Evolutionary conservation across 2,113 vertebrate genomes (phyloP).

Genomic region (Daboia siamensis): DNA sequence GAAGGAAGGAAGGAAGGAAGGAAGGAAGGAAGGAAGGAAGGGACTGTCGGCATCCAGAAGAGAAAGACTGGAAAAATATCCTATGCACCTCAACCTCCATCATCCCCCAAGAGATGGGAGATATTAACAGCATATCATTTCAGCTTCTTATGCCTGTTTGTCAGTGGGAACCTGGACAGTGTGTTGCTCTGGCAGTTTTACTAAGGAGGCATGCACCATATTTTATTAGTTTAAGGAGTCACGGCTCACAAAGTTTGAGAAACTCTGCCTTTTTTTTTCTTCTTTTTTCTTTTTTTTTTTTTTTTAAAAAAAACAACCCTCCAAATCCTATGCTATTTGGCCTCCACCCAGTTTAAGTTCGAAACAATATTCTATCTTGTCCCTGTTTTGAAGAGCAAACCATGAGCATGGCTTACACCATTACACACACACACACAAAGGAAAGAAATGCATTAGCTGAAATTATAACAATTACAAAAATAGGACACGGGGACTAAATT

Average conservation of each 20-base stretch:
- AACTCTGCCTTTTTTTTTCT: neutral
- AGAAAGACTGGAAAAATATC: neutral
- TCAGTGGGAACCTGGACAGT: neutral
- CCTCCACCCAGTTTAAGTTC: neutral
- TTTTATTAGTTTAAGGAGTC: neutral
- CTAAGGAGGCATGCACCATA: neutral
- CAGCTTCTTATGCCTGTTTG: neutral
- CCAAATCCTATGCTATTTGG: neutral
- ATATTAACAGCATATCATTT: neutral
- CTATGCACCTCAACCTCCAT: neutral
- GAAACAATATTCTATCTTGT: neutral
- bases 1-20: no score
- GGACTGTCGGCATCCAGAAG: neutral
- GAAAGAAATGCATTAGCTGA: neutral
- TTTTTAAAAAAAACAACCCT: neutral
- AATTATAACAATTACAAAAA: accelerated
- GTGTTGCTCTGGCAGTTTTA: neutral
- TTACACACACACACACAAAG: neutral
- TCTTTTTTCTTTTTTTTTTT: no score
- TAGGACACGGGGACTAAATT: neutral
- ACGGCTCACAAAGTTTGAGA: neutral
- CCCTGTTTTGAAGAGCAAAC: neutral
- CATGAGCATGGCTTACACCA: neutral
- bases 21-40: neutral
- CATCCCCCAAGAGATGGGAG: neutral